A percentile compares a stretch with the other conserved stretches of the same genome.
Evolutionary conservation across 2,113 vertebrate species (phyloP).

Genomic region (Bubo scandiacus): DNA sequence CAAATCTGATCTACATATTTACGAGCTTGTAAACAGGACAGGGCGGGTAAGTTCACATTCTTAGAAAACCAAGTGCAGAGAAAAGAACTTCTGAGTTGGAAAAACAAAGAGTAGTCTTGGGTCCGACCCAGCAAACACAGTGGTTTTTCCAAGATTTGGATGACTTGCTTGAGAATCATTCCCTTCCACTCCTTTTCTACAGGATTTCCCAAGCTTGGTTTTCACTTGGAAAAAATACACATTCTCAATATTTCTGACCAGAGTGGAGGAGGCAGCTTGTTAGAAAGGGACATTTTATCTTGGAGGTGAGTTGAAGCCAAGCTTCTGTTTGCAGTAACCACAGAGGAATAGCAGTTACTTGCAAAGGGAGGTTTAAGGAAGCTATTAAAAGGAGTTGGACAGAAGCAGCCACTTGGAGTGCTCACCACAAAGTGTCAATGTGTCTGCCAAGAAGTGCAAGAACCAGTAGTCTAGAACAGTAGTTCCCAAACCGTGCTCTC

Average conservation of each 20-base stretch:
- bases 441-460: background rate
- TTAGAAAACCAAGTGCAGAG: conserved; percentile 58
- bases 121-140: background rate
- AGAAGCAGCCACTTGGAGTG: background rate
- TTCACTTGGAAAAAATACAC: background rate
- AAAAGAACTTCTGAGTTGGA: conserved; percentile 54
- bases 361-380: background rate
- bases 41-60: conserved; percentile 65
- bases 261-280: background rate
- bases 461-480: background rate
- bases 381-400: background rate
- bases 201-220: background rate
- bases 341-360: background rate
- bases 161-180: conserved; percentile 17
- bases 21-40: conserved; percentile 52
- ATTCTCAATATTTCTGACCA: background rate
- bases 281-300: background rate
- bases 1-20: conserved; percentile 58
- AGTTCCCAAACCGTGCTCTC: background rate
- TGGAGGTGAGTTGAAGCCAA: background rate
- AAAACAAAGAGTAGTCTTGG: conserved; percentile 56
- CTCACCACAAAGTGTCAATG: background rate
- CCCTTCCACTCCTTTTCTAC: background rate
- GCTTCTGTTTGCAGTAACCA: background rate
- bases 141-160: conserved; percentile 23